These are phyloP conservation scores for Platycnemis pennipes DNA, from an alignment of 2,888 invertebrate genomes.

Conservation along the genomic window DNA sequence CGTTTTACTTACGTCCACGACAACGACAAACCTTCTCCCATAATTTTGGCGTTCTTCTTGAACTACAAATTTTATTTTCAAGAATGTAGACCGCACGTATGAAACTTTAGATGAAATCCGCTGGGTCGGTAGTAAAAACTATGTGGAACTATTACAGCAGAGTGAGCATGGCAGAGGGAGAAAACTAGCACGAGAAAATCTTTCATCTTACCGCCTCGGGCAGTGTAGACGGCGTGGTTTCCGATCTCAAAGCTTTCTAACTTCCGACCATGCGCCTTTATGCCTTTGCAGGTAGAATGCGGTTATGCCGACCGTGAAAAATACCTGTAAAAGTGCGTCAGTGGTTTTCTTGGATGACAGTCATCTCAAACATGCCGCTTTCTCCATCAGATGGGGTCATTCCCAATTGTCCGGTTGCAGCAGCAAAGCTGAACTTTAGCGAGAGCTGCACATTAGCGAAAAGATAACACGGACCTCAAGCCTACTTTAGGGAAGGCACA, in stretches of 20 bases:
- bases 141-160: background rate
- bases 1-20: background rate
- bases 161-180: background rate
- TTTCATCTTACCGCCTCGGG: background rate
- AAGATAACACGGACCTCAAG: too few species aligned
- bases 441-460: too few species aligned
- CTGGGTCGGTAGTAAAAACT: background rate
- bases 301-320: constrained; percentile 7
- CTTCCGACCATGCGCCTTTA: background rate
- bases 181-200: background rate
- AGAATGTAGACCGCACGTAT: background rate
- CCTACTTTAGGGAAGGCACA: too few species aligned
- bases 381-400: background rate
- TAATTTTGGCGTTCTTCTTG: background rate
- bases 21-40: background rate
- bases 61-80: background rate
- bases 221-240: background rate
- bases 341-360: background rate
- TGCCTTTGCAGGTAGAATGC: background rate
- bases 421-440: too few species aligned
- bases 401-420: too few species aligned
- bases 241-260: background rate
- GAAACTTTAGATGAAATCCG: background rate
- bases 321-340: background rate
- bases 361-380: background rate